Percentiles rank a stretch among this genome's conserved stretches.
Conservation (phyloP, 2,888 invertebrate species). For the Parnassius apollo region DNA sequence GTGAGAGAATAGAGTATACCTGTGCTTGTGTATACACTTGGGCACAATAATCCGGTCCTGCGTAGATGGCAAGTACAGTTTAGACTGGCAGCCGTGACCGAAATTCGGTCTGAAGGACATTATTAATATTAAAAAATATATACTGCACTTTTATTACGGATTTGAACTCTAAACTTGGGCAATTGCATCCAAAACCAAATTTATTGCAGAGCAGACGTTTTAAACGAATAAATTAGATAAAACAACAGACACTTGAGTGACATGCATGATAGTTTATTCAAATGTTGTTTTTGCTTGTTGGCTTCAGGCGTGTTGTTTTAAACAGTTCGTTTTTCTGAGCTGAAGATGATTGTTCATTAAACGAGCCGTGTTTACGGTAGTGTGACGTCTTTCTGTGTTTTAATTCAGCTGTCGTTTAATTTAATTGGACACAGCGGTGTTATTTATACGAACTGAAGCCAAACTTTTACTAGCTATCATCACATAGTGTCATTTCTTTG, state of each 20-base stretch:
- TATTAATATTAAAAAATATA: too few species aligned
- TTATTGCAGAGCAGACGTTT: not conserved
- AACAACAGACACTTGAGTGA: conserved; percentile 1
- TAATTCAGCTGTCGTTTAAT: not conserved
- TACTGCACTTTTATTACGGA: too few species aligned
- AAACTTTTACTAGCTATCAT: too few species aligned
- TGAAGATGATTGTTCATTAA: conserved; percentile 7
- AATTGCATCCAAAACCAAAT: not conserved
- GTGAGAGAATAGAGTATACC: too few species aligned
- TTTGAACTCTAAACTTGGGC: too few species aligned
- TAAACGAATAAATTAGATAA: not conserved
- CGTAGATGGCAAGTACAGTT: too few species aligned
- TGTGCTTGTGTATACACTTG: too few species aligned
- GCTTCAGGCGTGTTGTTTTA: conserved; percentile 8
- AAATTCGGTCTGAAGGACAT: too few species aligned
- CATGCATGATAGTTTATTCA: conserved; percentile 13
- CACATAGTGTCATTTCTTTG: not conserved
- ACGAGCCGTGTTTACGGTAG: conserved; percentile 5
- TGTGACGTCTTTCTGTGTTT: not conserved
- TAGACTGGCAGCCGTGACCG: too few species aligned
- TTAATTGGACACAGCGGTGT: not conserved
- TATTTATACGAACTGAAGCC: not conserved
- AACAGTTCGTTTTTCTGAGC: conserved; percentile 7
- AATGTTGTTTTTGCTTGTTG: conserved; percentile 3
- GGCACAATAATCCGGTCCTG: too few species aligned